Conservation (phyloP, 2,797 vertebrate species). For the Pempheris klunzingeri region DNA sequence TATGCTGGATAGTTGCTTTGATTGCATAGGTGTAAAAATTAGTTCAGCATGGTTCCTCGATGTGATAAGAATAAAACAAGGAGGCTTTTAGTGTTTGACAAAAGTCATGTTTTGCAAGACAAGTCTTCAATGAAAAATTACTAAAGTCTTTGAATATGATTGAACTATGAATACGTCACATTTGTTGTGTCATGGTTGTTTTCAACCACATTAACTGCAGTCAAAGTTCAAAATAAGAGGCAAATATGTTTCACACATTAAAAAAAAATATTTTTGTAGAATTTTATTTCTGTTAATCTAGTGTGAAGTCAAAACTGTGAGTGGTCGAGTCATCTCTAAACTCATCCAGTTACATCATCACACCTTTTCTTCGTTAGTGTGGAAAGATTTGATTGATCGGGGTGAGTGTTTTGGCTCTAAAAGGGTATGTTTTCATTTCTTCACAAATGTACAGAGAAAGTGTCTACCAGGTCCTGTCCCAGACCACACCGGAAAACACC, state of each 20-base stretch:
- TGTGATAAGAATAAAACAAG: conserved; percentile 27
- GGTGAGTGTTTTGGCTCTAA: not conserved
- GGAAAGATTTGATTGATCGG: not conserved
- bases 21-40: not conserved
- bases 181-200: too few species aligned
- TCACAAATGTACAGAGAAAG: conserved; percentile 87
- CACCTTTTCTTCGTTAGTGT: not conserved
- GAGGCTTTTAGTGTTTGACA: not conserved
- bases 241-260: not conserved
- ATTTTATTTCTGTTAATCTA: not conserved
- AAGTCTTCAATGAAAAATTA: not conserved
- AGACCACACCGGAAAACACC: conserved; percentile 95
- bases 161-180: too few species aligned
- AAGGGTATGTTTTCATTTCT: not conserved
- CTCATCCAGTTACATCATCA: not conserved
- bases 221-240: conserved; percentile 1
- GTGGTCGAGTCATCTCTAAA: not conserved
- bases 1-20: conserved; percentile 17
- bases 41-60: conserved; percentile 6
- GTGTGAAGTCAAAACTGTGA: not conserved
- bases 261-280: not conserved
- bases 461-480: conserved; percentile 92
- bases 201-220: not conserved
- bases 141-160: not conserved
- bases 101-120: not conserved